Evolutionary conservation across 2,888 invertebrate species (phyloP).

Genomic region (Habrosyne pyritoides): DNA sequence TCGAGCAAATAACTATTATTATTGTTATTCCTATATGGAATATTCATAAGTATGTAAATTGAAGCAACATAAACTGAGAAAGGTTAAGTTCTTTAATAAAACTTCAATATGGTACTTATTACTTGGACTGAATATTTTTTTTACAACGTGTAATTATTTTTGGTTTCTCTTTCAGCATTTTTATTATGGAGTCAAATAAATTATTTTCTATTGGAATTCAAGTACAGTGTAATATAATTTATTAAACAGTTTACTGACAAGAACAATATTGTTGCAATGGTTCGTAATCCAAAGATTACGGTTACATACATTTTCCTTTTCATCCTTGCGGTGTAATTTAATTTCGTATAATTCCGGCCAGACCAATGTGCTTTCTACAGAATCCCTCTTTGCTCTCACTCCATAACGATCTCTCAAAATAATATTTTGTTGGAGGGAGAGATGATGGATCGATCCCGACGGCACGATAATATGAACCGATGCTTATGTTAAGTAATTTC

Average conservation of each 20-base stretch:
- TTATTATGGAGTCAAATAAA: not conserved
- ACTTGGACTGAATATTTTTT: not conserved
- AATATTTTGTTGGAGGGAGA: not conserved
- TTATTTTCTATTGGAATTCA: no score
- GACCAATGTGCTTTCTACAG: not conserved
- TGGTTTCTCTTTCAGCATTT: not conserved
- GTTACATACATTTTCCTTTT: not conserved
- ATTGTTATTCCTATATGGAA: not conserved
- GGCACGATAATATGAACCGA: not conserved
- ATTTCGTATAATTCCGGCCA: not conserved
- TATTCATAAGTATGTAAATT: not conserved
- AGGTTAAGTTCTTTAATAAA: not conserved
- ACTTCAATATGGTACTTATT: not conserved
- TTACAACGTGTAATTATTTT: not conserved
- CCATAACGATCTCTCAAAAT: not conserved
- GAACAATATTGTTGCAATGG: not conserved
- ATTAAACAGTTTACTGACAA: not conserved
- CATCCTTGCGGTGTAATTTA: not conserved
- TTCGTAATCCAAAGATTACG: not conserved
- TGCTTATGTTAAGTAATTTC: not conserved
- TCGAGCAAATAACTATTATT: not conserved
- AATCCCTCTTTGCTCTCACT: not conserved
- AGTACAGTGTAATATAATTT: no score
- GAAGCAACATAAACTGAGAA: not conserved
- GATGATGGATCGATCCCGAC: slow-evolving; percentile 1